Conservation (phyloP, 2,113 vertebrate species). For the Phainopepla nitens region DNA sequence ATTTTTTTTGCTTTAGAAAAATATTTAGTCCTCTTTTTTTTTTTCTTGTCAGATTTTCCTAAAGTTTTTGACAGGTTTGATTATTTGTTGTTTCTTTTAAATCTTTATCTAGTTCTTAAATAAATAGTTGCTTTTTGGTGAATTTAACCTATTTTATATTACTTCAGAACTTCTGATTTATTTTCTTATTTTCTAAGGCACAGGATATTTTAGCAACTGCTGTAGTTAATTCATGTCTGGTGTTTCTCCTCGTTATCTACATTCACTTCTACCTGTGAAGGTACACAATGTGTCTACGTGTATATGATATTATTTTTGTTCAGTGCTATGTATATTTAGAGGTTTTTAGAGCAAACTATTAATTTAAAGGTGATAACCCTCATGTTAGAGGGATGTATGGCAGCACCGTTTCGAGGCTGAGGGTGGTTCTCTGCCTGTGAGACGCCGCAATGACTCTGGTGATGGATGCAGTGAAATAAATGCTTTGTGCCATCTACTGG, state of each 20-base stretch:
- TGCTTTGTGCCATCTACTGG: constrained; percentile 62
- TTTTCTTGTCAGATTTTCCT: not conserved
- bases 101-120: not conserved
- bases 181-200: not conserved
- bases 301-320: not conserved
- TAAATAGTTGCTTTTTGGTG: not conserved
- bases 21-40: not conserved
- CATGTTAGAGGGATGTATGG: not conserved
- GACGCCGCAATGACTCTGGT: not conserved
- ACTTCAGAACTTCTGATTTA: not conserved
- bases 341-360: not conserved
- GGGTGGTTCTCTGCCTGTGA: no score
- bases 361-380: not conserved
- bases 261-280: not conserved
- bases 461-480: constrained; percentile 24
- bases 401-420: not conserved
- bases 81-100: not conserved
- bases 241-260: not conserved
- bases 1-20: not conserved
- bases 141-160: not conserved
- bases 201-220: not conserved
- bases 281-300: no score
- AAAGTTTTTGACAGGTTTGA: not conserved
- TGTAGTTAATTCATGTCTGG: not conserved
- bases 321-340: not conserved